Conservation (phyloP, 2,888 invertebrate species). For the Eupithecia dodoneata region DNA sequence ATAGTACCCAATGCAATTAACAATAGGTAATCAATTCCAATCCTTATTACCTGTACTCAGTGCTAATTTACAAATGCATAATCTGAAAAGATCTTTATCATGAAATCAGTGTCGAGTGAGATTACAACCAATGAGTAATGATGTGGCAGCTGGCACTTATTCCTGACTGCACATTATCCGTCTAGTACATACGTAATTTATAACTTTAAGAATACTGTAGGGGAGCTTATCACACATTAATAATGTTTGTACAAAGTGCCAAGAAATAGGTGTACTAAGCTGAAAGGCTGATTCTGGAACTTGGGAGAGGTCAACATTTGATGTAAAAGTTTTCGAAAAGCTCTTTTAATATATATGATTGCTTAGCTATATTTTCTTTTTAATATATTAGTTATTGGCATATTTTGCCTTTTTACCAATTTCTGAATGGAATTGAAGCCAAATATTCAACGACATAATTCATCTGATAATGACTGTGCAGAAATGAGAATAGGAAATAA, state of each 20-base stretch:
- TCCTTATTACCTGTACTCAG: slow-evolving; percentile 12
- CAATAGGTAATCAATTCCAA: slow-evolving; percentile 5
- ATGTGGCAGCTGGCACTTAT: slow-evolving; percentile 41
- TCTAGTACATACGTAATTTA: background rate
- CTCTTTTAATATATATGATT: too few species aligned
- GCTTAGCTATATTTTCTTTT: too few species aligned
- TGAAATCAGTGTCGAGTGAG: slow-evolving; percentile 42
- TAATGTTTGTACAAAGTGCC: too few species aligned
- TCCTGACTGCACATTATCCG: background rate
- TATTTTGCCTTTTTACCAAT: background rate
- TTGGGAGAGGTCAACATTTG: too few species aligned
- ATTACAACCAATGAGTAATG: slow-evolving; percentile 44
- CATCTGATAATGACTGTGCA: too few species aligned
- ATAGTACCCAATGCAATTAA: too few species aligned
- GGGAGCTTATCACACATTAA: background rate
- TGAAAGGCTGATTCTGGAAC: too few species aligned
- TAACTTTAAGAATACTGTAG: background rate
- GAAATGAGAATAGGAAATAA: too few species aligned
- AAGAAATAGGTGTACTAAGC: too few species aligned
- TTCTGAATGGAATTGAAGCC: background rate
- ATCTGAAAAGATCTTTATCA: slow-evolving; percentile 44
- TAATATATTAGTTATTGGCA: background rate
- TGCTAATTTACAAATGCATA: slow-evolving; percentile 19
- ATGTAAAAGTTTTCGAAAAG: too few species aligned
- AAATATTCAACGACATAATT: background rate